Percentiles rank a stretch among this genome's conserved stretches.
Evolutionary conservation across 1,140 invertebrate species (phyloP).

Genomic region (Wiebesia pumilae): DNA sequence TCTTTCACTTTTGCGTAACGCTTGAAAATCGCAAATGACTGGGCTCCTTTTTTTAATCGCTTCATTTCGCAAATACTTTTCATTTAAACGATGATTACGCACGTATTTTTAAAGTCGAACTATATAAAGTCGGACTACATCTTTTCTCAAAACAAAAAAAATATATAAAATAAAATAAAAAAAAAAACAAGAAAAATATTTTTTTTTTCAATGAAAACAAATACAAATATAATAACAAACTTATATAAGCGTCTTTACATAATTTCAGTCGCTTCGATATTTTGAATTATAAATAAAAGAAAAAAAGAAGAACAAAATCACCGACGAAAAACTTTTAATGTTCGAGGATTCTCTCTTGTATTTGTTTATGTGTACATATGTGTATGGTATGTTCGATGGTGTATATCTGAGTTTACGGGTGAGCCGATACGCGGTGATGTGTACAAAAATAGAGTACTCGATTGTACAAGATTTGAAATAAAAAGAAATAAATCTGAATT

Average conservation of each 20-base stretch:
- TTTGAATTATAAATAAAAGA: constrained; percentile 9
- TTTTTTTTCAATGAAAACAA: constrained; percentile 20
- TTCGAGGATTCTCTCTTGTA: neutral
- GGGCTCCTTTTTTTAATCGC: neutral
- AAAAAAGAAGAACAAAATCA: constrained; percentile 32
- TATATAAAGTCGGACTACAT: neutral
- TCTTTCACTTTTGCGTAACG: constrained; percentile 17
- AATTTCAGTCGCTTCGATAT: constrained; percentile 14
- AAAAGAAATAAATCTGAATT: constrained; percentile 20
- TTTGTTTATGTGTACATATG: neutral
- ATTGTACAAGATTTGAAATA: constrained; percentile 4
- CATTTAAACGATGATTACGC: constrained; percentile 18
- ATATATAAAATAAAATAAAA: too few relatives aligned
- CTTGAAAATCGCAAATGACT: constrained; percentile 21
- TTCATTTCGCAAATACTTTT: constrained; percentile 2
- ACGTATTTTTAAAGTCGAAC: constrained; percentile 5
- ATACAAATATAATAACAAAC: constrained; percentile 33
- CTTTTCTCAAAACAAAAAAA: too few relatives aligned
- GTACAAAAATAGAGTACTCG: constrained; percentile 5
- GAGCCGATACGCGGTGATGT: neutral
- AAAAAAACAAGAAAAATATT: constrained; percentile 21
- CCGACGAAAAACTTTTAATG: neutral
- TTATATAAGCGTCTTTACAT: constrained; percentile 3
- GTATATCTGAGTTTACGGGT: too few relatives aligned
- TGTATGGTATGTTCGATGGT: neutral